Conservation (phyloP, 2,113 vertebrate genomes). For the Spermophilus dauricus region DNA sequence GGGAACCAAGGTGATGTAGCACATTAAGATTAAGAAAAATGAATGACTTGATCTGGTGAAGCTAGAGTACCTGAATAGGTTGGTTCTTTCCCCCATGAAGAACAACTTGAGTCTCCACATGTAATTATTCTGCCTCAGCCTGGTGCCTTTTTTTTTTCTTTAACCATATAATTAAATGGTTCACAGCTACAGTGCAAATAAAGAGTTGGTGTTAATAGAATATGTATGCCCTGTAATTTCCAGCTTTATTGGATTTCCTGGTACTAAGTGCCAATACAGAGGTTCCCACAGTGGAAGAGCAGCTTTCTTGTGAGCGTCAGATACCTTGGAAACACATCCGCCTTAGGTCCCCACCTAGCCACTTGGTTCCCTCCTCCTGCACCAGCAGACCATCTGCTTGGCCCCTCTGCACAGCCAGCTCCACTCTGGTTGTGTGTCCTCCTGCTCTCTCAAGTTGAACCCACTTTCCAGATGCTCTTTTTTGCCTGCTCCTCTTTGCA, state of each 20-base stretch:
- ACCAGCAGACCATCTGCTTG: rapidly evolving
- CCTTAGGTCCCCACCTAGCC: too few species aligned
- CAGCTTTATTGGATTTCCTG: slow-evolving; percentile 79
- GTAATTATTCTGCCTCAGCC: slow-evolving; percentile 70
- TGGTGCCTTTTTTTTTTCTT: slow-evolving; percentile 69
- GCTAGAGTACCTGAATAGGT: neutral
- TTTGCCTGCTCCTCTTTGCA: neutral
- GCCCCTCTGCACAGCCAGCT: rapidly evolving
- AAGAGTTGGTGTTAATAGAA: slow-evolving; percentile 76
- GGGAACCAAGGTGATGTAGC: neutral
- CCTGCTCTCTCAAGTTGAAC: neutral
- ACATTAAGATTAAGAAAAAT: neutral
- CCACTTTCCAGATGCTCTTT: neutral
- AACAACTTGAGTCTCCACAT: slow-evolving; percentile 29
- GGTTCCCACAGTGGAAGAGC: slow-evolving; percentile 36
- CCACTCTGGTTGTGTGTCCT: rapidly evolving
- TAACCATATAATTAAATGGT: slow-evolving; percentile 75
- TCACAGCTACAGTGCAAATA: slow-evolving; percentile 69
- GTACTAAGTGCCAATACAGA: slow-evolving; percentile 31
- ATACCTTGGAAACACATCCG: neutral
- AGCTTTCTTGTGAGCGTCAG: neutral
- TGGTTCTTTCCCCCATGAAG: neutral
- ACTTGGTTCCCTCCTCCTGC: rapidly evolving
- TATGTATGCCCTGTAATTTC: slow-evolving; percentile 77
- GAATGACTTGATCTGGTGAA: neutral